phyloP scores from a whole-genome alignment of 2,797 vertebrate species.

The Crocidura indochinensis region DNA sequence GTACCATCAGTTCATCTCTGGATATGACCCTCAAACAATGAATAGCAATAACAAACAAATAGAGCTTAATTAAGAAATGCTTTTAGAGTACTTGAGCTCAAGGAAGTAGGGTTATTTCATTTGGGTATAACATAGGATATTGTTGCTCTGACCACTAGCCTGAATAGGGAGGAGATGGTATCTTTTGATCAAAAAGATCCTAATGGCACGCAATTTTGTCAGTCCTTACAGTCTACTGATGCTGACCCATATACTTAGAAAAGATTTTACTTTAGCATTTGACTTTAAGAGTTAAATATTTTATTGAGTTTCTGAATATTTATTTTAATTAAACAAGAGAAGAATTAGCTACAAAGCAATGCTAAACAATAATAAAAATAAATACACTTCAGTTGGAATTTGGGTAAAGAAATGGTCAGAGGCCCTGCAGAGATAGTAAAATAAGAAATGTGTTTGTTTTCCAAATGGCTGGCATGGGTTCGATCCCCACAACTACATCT shows the following conservation, averaged over 20 bases:
- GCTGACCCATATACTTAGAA: not conserved
- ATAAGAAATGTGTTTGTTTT: no score
- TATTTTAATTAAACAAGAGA: slow-evolving; percentile 46
- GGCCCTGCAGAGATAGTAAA: no score
- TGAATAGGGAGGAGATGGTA: not conserved
- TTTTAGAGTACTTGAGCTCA: not conserved
- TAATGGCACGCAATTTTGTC: not conserved
- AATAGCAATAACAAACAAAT: no score
- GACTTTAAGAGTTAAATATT: not conserved
- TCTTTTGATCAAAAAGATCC: not conserved
- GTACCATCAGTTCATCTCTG: no score
- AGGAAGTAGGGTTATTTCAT: not conserved
- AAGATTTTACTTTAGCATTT: slow-evolving; percentile 5
- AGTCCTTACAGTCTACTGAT: not conserved
- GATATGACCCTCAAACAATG: no score
- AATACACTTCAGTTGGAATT: slow-evolving; percentile 7
- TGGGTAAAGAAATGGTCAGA: slow-evolving; percentile 7
- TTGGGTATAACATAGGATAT: not conserved
- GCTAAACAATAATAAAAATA: slow-evolving; percentile 23
- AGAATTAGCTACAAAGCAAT: slow-evolving; percentile 58
- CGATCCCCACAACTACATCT: no score
- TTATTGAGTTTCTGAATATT: not conserved
- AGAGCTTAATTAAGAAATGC: no score
- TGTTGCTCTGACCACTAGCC: not conserved
- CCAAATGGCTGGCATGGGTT: no score